A percentile compares a stretch with the other conserved stretches of the same genome.
These are phyloP conservation scores for Pongo abelii DNA, from an alignment of 2,113 vertebrate genomes.

Conservation along the genomic window DNA sequence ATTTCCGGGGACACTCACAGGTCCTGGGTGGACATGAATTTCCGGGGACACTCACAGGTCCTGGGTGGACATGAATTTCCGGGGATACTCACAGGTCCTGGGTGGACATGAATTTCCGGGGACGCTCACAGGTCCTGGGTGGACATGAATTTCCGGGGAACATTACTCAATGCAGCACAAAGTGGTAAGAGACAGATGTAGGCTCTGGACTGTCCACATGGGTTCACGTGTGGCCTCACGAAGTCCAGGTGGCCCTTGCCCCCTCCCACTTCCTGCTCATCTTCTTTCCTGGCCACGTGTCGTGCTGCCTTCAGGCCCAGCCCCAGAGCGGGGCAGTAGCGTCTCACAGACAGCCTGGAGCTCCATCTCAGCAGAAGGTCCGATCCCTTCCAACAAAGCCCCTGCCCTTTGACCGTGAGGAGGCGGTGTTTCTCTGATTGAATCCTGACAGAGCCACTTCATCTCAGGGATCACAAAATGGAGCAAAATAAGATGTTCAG, in stretches of 20 bases:
- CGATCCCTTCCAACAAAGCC: accelerated
- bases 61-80: no score
- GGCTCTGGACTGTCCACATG: not conserved
- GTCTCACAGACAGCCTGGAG: not conserved
- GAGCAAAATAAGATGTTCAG: not conserved
- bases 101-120: no score
- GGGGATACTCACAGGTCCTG: no score
- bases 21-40: not conserved
- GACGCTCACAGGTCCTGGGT: not conserved
- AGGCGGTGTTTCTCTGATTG: accelerated
- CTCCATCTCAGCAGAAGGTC: accelerated
- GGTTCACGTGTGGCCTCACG: accelerated
- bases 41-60: no score
- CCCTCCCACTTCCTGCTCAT: not conserved
- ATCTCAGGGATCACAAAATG: not conserved
- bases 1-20: not conserved
- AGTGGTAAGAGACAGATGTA: no score
- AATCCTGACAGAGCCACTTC: no score
- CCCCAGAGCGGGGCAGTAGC: not conserved
- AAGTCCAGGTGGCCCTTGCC: not conserved
- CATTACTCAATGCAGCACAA: not conserved
- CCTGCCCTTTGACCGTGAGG: not conserved
- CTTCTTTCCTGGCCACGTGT: not conserved
- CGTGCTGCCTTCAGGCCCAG: not conserved
- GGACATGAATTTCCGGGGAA: not conserved